Conservation (phyloP, 2,113 vertebrate species). For the Perccottus glenii region DNA sequence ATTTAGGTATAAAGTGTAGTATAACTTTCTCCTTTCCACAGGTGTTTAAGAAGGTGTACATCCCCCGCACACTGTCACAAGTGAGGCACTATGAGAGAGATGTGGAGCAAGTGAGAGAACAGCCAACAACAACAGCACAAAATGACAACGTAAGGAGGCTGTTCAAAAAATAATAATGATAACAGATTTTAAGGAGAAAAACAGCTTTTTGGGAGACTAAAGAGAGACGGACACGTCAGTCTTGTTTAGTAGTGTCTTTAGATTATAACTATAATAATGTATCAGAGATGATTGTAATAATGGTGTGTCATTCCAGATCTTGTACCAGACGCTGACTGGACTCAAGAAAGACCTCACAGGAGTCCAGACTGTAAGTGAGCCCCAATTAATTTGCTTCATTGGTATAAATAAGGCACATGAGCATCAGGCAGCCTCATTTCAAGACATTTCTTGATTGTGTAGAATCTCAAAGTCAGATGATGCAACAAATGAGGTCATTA, state of each 20-base stretch:
- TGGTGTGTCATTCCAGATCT: slow-evolving; percentile 77
- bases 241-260: too few relatives aligned
- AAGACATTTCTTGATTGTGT: background rate
- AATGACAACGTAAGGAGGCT: slow-evolving; percentile 83
- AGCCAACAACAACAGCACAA: slow-evolving; percentile 77
- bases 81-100: slow-evolving; percentile 94
- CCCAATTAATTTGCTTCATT: background rate
- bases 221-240: too few relatives aligned
- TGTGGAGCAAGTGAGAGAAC: slow-evolving; percentile 81
- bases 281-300: background rate
- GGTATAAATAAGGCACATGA: background rate
- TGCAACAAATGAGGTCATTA: too few relatives aligned
- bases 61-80: slow-evolving; percentile 93
- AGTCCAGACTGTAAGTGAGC: slow-evolving; percentile 85
- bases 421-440: background rate
- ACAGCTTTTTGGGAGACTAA: too few relatives aligned
- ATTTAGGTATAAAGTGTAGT: too few relatives aligned
- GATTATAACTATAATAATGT: too few relatives aligned
- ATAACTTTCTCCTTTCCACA: slow-evolving; percentile 48
- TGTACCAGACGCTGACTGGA: slow-evolving; percentile 95
- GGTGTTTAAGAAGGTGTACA: slow-evolving; percentile 96
- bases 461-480: too few relatives aligned
- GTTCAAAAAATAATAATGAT: background rate
- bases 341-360: slow-evolving; percentile 95
- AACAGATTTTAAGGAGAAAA: background rate